Base-by-base conservation (phyloP, 2,888 invertebrate genomes). In the Iselma pallidipennis region DNA sequence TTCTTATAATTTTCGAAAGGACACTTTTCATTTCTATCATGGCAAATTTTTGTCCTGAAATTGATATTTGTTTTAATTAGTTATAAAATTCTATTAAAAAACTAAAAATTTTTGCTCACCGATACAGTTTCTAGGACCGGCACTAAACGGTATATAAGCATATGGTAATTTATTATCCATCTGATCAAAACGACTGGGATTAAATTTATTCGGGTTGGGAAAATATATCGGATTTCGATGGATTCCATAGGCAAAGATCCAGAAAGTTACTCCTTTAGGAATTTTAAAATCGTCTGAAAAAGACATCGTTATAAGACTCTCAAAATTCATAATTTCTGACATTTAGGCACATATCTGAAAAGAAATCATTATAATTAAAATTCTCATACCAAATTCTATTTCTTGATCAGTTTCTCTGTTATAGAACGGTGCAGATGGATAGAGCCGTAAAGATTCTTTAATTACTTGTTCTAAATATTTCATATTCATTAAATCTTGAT, bases 81-180 rank as follows among this genome's bases (percentile, higher is more conserved):
- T 26, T 28, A 33, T 52, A 48, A 31, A 29, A 42, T 21, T 26
- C 65, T 57, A 2, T 31, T 12, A 49, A n/a, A n/a, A n/a, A n/a
- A n/a, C n/a, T n/a, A n/a, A n/a, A n/a, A n/a, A n/a, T n/a, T n/a
- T n/a, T n/a, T n/a, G n/a, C n/a, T n/a, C n/a, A 84, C 84, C 84
- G 57, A 87, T 84, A 67, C 87, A 87, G 69, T 88, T 88, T 31
- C 88, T 83, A 0, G 86, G 85, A 0, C 88, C 88, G 7, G 87
- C 87, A 66, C 87, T 88, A 58, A 88, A 88, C 0, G 86, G 84
- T 1, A 88, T 73, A 78, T 84, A 87, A 28, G 82, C 82, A 67
- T 84, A 86, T 0, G 85, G 82, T 54, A 81, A n/a, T n/a, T n/a
- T n/a, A n/a, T n/a, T n/a, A n/a, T n/a, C n/a, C n/a, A n/a, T n/a